These are phyloP conservation scores for Stictonetta naevosa DNA, from an alignment of 2,113 vertebrate genomes.

Conservation along the genomic window DNA sequence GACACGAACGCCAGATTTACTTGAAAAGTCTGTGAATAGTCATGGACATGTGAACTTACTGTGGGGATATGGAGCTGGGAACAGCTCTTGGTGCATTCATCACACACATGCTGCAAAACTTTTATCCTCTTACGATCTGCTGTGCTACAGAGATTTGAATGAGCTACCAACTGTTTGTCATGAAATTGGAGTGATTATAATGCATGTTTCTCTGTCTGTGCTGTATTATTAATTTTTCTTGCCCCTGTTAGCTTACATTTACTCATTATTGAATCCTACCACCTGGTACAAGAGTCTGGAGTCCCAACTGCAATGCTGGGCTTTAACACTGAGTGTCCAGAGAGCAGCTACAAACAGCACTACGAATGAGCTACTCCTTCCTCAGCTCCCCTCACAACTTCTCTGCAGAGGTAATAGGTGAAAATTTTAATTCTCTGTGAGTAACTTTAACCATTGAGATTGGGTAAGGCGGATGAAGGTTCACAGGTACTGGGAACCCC, in stretches of 20 bases:
- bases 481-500: not conserved
- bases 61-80: not conserved
- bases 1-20: not conserved
- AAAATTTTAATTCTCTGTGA: not conserved
- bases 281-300: not conserved
- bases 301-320: not conserved
- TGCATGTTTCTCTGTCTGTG: not conserved
- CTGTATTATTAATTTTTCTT: not conserved
- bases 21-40: not conserved
- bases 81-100: not conserved
- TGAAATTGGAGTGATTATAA: not conserved
- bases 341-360: not conserved
- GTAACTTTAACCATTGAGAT: not conserved
- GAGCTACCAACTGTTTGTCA: not conserved
- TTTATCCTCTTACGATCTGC: not conserved
- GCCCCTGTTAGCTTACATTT: not conserved
- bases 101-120: not conserved
- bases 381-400: not conserved
- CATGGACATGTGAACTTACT: not conserved
- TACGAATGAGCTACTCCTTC: not conserved
- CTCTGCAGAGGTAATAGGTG: not conserved
- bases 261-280: not conserved
- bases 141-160: not conserved
- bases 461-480: not conserved
- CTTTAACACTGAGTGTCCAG: not conserved